These are phyloP conservation scores for Pantelozetes paolii DNA, from an alignment of 2,888 invertebrate genomes.

Conservation along the genomic window DNA sequence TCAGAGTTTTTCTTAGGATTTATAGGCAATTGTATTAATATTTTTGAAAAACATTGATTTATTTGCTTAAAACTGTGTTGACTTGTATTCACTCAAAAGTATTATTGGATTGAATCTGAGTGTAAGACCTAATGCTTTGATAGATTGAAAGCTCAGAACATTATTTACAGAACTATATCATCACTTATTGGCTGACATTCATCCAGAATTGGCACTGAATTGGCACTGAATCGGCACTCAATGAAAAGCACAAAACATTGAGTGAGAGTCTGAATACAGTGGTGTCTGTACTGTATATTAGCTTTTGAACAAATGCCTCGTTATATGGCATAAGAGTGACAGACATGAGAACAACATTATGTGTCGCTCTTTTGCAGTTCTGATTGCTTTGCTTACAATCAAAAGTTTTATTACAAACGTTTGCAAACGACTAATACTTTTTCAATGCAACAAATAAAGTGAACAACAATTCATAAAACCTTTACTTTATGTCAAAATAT, in stretches of 20 bases:
- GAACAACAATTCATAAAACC: background rate
- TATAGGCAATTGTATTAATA: background rate
- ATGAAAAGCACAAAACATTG: background rate
- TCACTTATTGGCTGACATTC: conserved; percentile 6
- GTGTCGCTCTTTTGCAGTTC: background rate
- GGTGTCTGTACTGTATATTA: conserved; percentile 13
- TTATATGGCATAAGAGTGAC: conserved; percentile 2
- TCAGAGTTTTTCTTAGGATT: too few species aligned
- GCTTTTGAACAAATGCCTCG: conserved; percentile 19
- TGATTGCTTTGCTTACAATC: conserved; percentile 26
- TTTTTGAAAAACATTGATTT: background rate
- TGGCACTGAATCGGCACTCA: too few species aligned
- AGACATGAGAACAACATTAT: conserved; percentile 28
- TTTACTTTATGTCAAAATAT: background rate
- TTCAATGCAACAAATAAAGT: background rate
- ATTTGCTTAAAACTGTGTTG: too few species aligned
- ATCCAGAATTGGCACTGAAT: conserved; percentile 9
- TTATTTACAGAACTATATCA: conserved; percentile 24
- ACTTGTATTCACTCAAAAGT: background rate
- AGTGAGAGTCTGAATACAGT: background rate
- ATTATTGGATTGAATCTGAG: background rate
- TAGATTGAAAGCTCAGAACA: background rate
- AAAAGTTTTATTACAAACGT: conserved; percentile 8
- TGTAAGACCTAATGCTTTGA: background rate
- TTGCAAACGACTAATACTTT: conserved; percentile 20